Evolutionary conservation across 2,113 vertebrate species (phyloP).

Genomic region (Atherinomorus stipes): DNA sequence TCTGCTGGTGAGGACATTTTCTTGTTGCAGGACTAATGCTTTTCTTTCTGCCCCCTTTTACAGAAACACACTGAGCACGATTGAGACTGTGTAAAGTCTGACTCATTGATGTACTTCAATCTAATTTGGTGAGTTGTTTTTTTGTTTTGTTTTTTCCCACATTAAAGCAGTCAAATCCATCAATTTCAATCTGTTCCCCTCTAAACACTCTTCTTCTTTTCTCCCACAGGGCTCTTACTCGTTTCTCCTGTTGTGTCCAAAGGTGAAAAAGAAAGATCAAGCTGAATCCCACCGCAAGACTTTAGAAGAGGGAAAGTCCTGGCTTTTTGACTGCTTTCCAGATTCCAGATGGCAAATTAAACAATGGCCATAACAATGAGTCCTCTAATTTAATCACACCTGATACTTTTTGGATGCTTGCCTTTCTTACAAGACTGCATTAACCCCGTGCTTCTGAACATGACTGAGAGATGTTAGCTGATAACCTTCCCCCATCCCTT

Average conservation of each 20-base stretch:
- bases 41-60: constrained; percentile 18
- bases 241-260: constrained; percentile 47
- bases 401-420: constrained; percentile 63
- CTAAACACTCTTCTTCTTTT: not conserved
- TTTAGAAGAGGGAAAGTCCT: constrained; percentile 18
- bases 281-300: constrained; percentile 45
- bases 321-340: constrained; percentile 40
- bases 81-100: constrained; percentile 72
- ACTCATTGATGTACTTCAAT: constrained; percentile 27
- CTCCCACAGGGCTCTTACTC: constrained; percentile 42
- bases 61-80: constrained; percentile 78
- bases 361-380: not conserved
- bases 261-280: constrained; percentile 39
- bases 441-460: constrained; percentile 53
- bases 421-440: constrained; percentile 70
- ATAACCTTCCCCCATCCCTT: not conserved
- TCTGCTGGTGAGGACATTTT: not conserved
- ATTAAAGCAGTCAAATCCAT: too few relatives aligned
- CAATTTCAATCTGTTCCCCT: not conserved
- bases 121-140: constrained; percentile 68
- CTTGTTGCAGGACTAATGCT: not conserved
- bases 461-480: constrained; percentile 37
- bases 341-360: constrained; percentile 21
- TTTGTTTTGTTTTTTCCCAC: too few relatives aligned
- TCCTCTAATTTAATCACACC: constrained; percentile 39